A percentile compares a stretch with the other conserved stretches of the same genome.
phyloP scores from a whole-genome alignment of 2,113 vertebrate genomes.

The Cebus imitator region DNA sequence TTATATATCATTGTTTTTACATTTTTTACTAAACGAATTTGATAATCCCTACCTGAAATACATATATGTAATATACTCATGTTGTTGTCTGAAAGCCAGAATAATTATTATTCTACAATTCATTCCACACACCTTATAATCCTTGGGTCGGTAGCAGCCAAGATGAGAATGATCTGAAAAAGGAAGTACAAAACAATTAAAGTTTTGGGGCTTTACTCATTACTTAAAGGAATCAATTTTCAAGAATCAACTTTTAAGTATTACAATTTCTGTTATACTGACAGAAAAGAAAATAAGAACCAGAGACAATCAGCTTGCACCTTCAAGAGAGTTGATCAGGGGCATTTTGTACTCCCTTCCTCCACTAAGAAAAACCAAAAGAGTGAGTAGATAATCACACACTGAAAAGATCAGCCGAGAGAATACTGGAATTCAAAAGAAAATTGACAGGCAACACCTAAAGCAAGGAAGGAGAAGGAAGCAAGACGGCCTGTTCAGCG shows the following conservation, averaged over 20 bases:
- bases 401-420: neutral
- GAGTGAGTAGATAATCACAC: neutral
- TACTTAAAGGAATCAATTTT: neutral
- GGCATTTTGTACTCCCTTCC: neutral
- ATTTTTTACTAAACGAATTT: neutral
- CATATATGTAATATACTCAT: neutral
- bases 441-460: neutral
- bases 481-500: neutral
- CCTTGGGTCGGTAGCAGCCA: constrained; percentile 86
- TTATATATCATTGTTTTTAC: neutral
- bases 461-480: neutral
- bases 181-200: constrained; percentile 46
- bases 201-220: neutral
- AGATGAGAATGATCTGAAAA: constrained; percentile 87
- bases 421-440: neutral
- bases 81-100: neutral
- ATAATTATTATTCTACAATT: neutral
- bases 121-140: constrained; percentile 84
- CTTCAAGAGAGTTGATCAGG: neutral
- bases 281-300: constrained; percentile 14
- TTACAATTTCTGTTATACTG: neutral
- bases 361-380: neutral
- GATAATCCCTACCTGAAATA: neutral
- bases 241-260: neutral
- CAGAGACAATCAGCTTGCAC: neutral